Conservation (phyloP, 2,797 vertebrate genomes). For the Botia almorhae region DNA sequence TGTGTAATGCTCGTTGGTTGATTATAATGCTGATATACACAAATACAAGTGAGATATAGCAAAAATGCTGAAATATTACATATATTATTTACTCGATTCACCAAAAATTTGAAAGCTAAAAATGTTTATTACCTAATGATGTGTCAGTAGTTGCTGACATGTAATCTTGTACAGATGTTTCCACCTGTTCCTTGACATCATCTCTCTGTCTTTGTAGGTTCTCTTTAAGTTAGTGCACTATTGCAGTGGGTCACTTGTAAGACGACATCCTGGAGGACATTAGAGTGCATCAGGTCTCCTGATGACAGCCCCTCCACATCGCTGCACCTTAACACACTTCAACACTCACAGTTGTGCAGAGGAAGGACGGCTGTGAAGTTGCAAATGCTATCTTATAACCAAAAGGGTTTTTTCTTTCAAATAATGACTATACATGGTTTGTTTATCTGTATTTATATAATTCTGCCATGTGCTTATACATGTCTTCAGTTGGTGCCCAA, state of each 20-base stretch:
- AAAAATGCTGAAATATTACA: too few relatives aligned
- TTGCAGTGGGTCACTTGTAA: not conserved
- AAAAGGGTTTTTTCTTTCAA: conserved; percentile 55
- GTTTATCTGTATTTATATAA: conserved; percentile 53
- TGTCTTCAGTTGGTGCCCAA: conserved; percentile 46
- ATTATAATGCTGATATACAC: too few relatives aligned
- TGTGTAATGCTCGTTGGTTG: too few relatives aligned
- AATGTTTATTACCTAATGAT: not conserved
- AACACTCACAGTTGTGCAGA: conserved; percentile 39
- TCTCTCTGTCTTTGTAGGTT: conserved; percentile 48
- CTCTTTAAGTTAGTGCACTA: conserved; percentile 51
- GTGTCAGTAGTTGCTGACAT: too few relatives aligned
- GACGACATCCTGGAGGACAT: conserved; percentile 42
- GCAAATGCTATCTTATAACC: conserved; percentile 54
- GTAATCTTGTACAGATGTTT: not conserved
- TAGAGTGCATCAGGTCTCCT: conserved; percentile 40
- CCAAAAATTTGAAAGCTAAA: conserved; percentile 9
- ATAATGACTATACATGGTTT: conserved; percentile 36
- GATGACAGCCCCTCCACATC: conserved; percentile 47
- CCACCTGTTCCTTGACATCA: not conserved
- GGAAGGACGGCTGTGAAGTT: conserved; percentile 34
- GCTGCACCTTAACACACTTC: conserved; percentile 49
- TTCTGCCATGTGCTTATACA: conserved; percentile 52
- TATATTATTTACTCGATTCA: conserved; percentile 39
- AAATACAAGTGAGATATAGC: too few relatives aligned